Evolutionary conservation across 2,113 vertebrate genomes (phyloP), one percentile per base, ranked within the genome.

Genomic region (Paralichthys olivaceus): DNA sequence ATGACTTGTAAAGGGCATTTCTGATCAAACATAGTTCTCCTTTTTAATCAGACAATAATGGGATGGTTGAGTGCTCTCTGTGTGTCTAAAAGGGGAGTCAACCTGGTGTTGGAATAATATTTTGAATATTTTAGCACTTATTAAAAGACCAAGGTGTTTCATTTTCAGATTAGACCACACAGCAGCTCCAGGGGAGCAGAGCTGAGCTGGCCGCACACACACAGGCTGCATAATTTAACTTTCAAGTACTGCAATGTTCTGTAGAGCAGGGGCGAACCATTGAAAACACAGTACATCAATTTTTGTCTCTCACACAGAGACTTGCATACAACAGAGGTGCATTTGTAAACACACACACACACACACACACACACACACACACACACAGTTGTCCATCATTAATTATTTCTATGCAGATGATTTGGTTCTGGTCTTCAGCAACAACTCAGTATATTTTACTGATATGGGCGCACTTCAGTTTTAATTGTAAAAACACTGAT

Each of bases 141-240:
- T 92, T 92, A 88, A 79, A 62, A 84, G 76, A 84, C 79, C 62
- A 69, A 86, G 86, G 90, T 91, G 88, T 93, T 92, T 93, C 85
- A 93, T 93, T 94, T 93, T 86, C 88, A 84, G 87, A 87, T 91
- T 75, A 84, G 15, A 49, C 76, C 64, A 29, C 65, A 71, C 74
- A 80, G 22, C 58, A 25, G 62, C 71, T 72, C 51, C 22, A 45
- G 62, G 70, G 66, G 40, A 77, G 68, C 61, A 37, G 23, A 75
- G 26, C 45, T 62, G 32, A 61, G 72, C 28, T 65, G 28, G 14
- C 26, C 14, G 45, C 74, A 5, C 60, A 45, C 25, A 57, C 28
- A 45, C 58, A 49, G 13, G 11, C 17, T 6, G 51, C 53, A 81
- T 62, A 79, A 60, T 72, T 75, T 67, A 89, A 77, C 65, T 67